Evolutionary conservation across 2,888 invertebrate species (phyloP).

Genomic region (Morpho deidamia): DNA sequence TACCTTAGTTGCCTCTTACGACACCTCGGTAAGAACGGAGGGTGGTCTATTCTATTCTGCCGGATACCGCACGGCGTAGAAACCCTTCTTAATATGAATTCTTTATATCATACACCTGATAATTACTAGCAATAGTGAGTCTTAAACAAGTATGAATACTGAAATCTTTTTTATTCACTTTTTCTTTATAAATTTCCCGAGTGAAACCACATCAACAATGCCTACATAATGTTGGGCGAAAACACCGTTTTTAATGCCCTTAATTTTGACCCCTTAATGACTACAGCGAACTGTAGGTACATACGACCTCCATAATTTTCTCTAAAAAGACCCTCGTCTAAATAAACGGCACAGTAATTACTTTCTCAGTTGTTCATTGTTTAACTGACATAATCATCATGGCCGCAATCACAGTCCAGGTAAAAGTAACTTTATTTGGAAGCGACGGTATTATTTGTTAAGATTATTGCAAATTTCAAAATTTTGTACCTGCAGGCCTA

Average conservation of each 20-base stretch:
- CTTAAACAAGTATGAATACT: no score
- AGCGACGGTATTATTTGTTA: background rate
- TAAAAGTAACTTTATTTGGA: background rate
- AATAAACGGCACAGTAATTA: constrained; percentile 14
- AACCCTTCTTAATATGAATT: no score
- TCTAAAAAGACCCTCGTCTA: constrained; percentile 10
- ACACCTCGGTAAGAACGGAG: no score
- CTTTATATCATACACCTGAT: no score
- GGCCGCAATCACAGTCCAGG: constrained; percentile 5
- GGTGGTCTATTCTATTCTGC: no score
- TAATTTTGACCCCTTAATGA: background rate
- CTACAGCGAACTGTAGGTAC: background rate
- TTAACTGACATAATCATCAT: constrained; percentile 37
- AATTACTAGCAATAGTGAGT: no score
- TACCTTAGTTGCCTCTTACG: no score
- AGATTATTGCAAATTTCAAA: background rate
- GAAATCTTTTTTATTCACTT: no score
- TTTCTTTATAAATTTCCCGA: no score
- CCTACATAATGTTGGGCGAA: background rate
- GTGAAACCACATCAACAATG: background rate
- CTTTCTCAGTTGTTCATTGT: constrained; percentile 28
- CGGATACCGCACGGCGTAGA: no score
- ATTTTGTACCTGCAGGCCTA: background rate
- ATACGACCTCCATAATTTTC: constrained; percentile 6
- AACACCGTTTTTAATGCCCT: background rate